Evolutionary conservation across 1,140 invertebrate species (phyloP).

Genomic region (Atta texana): DNA sequence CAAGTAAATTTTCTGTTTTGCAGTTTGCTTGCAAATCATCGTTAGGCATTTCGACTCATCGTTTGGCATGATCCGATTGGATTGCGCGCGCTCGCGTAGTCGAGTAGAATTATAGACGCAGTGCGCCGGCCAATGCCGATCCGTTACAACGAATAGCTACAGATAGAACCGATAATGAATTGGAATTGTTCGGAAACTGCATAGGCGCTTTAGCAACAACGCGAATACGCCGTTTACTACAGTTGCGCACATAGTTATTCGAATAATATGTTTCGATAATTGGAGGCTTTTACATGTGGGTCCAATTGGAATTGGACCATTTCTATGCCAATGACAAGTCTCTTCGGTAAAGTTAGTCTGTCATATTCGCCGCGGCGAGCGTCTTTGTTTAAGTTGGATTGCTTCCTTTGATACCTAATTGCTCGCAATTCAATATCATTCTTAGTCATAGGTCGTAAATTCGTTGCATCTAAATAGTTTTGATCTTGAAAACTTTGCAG

Average conservation of each 20-base stretch:
- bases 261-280: slow-evolving; percentile 45
- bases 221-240: not conserved
- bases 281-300: slow-evolving; percentile 32
- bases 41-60: slow-evolving; percentile 49
- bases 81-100: slow-evolving; percentile 12
- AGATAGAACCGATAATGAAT: slow-evolving; percentile 44
- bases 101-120: slow-evolving; percentile 36
- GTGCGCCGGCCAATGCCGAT: slow-evolving; percentile 27
- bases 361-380: not conserved
- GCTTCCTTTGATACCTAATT: slow-evolving; percentile 36
- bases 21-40: slow-evolving; percentile 37
- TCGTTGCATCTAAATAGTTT: not conserved
- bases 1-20: slow-evolving; percentile 59
- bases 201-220: slow-evolving; percentile 28
- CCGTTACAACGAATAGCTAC: slow-evolving; percentile 35
- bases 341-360: not conserved
- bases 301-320: slow-evolving; percentile 9
- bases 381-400: slow-evolving; percentile 57
- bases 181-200: slow-evolving; percentile 54
- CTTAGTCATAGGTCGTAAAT: not conserved
- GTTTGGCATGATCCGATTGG: slow-evolving; percentile 31
- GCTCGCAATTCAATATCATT: slow-evolving; percentile 11
- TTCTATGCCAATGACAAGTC: not conserved
- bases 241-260: not conserved
- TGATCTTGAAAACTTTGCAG: not conserved